phyloP scores from a whole-genome alignment of 1,140 invertebrate genomes.

The Pinna nobilis region DNA sequence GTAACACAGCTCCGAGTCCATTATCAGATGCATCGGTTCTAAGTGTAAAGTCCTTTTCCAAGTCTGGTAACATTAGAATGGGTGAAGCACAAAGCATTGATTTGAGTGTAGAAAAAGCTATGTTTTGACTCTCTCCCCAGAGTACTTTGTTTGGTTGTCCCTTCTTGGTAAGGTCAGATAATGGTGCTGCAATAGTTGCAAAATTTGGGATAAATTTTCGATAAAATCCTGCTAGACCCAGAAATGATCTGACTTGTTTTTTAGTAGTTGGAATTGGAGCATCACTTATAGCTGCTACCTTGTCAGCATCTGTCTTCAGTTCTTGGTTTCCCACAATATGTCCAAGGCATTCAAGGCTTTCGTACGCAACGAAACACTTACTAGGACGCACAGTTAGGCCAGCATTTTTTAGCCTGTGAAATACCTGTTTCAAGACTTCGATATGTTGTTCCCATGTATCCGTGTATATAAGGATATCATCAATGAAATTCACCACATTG shows the following conservation, averaged over 20 bases:
- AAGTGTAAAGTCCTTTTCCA: slow-evolving; percentile 34
- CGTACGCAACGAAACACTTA: slow-evolving; percentile 13
- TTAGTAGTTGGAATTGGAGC: slow-evolving; percentile 6
- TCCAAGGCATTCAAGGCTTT: slow-evolving; percentile 13
- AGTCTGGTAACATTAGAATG: slow-evolving; percentile 32
- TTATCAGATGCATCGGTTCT: slow-evolving; percentile 41
- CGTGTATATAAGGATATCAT: slow-evolving; percentile 40
- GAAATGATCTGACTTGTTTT: slow-evolving; percentile 59
- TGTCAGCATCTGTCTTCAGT: slow-evolving; percentile 5
- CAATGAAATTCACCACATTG: slow-evolving; percentile 44
- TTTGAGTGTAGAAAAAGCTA: slow-evolving; percentile 27
- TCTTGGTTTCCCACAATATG: background rate
- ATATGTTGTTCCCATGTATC: slow-evolving; percentile 10
- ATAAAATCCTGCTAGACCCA: slow-evolving; percentile 37
- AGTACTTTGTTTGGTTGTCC: background rate
- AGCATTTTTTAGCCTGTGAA: slow-evolving; percentile 41
- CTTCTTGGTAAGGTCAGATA: slow-evolving; percentile 45
- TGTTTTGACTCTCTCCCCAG: slow-evolving; percentile 11
- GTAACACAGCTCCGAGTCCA: background rate
- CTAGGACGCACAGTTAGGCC: slow-evolving; percentile 37
- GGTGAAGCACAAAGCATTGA: background rate
- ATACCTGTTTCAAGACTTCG: background rate
- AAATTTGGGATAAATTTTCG: slow-evolving; percentile 71
- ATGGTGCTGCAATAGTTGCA: slow-evolving; percentile 65
- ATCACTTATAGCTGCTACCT: slow-evolving; percentile 9